Conservation (phyloP, 2,888 invertebrate species). For the Dryocosmus kuriphilus region DNA sequence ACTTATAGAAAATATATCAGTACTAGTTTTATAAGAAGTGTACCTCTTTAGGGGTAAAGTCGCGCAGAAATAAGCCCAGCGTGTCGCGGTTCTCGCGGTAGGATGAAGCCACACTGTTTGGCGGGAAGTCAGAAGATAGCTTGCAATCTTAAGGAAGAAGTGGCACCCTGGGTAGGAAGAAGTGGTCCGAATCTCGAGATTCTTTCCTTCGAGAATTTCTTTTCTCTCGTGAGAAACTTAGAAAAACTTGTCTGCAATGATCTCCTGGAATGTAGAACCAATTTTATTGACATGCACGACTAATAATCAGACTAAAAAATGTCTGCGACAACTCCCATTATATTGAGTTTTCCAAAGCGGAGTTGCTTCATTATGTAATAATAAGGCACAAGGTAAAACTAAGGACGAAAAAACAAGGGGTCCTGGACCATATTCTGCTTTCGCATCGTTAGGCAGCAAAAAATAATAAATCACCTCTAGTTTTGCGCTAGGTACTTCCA, state of each 20-base stretch:
- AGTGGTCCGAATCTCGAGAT: constrained; percentile 11
- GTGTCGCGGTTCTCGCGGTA: constrained; percentile 33
- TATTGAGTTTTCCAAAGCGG: background rate
- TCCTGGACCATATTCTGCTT: constrained; percentile 67
- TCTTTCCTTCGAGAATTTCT: background rate
- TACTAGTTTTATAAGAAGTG: constrained; percentile 11
- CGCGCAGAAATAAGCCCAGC: constrained; percentile 24
- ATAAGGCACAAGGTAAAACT: background rate
- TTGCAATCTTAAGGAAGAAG: constrained; percentile 26
- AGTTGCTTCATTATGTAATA: background rate
- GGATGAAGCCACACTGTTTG: constrained; percentile 19
- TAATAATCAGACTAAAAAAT: background rate
- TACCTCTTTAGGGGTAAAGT: constrained; percentile 24
- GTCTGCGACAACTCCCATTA: no score
- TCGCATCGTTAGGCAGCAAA: constrained; percentile 75
- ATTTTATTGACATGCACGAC: background rate
- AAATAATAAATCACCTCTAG: constrained; percentile 72
- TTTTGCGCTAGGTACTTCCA: constrained; percentile 47
- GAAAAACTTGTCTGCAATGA: background rate
- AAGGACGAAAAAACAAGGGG: background rate
- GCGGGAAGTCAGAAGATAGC: constrained; percentile 32
- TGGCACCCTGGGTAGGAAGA: background rate
- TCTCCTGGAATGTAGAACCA: background rate
- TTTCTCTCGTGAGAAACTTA: background rate
- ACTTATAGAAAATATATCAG: background rate